A percentile compares a stretch with the other conserved stretches of the same genome.
Conservation (phyloP, 2,888 invertebrate species). For the Apomyelois bistriatella region DNA sequence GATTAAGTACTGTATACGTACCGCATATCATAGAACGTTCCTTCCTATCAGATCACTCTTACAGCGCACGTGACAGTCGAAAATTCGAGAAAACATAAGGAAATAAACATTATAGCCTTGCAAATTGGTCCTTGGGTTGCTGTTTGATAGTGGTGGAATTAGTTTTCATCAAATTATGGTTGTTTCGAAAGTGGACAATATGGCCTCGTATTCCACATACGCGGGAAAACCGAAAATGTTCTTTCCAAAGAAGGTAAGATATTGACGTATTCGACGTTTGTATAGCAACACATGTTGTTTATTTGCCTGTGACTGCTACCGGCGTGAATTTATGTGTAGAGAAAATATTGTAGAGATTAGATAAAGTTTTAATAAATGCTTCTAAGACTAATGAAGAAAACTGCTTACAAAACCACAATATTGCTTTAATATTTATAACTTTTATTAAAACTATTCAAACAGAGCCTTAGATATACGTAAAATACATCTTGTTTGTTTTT, state of each 20-base stretch:
- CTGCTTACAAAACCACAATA: too few species aligned
- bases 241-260: slow-evolving; percentile 75
- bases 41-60: slow-evolving; percentile 48
- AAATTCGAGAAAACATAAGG: slow-evolving; percentile 63
- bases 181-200: slow-evolving; percentile 73
- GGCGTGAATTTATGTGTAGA: neutral
- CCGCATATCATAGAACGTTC: slow-evolving; percentile 48
- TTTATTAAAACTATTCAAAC: too few species aligned
- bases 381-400: too few species aligned
- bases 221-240: slow-evolving; percentile 77
- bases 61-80: slow-evolving; percentile 60
- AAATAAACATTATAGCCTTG: slow-evolving; percentile 38
- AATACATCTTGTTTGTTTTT: too few species aligned
- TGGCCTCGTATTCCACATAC: slow-evolving; percentile 74
- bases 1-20: slow-evolving; percentile 37
- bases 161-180: slow-evolving; percentile 72
- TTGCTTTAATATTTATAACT: too few species aligned
- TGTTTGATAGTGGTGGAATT: slow-evolving; percentile 56
- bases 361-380: neutral
- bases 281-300: slow-evolving; percentile 23
- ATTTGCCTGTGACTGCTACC: slow-evolving; percentile 9
- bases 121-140: slow-evolving; percentile 45
- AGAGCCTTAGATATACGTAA: too few species aligned
- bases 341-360: neutral
- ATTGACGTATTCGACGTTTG: slow-evolving; percentile 4